Evolutionary conservation across 2,888 invertebrate species (phyloP), one percentile per base, ranked within the genome.

Genomic region (Agrypnus murinus): DNA sequence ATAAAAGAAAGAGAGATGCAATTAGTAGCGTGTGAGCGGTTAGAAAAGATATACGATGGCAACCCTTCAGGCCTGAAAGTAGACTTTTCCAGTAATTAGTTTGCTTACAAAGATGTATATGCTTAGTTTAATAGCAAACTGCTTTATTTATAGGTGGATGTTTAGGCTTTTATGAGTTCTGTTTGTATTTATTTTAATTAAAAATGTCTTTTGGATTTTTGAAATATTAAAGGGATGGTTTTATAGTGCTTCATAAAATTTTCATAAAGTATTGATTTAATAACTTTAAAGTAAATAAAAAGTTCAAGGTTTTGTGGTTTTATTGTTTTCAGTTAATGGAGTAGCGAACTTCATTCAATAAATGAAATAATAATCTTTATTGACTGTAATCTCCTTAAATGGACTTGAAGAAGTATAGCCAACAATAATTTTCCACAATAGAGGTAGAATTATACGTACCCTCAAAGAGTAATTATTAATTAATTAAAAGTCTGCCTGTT

Each of bases 11-110:
- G 70, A 70, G 70, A 60, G 50, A 46, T 65, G 65, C 59, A 65
- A 70, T 65, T 70, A 65, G 65, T 58, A 60, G 65, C 53, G 65
- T 60, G 63, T 55, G 55, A 70, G 55, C 50, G 59, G 69, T 38
- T 58, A 58, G 53, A 57, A 64, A 69, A 65, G 70, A 65, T 70
- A 65, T 65, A 70, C 40, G 58, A 60, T 50, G 36, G 65, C 38
- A 63, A 57, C 62, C 55, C 71, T 71, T 71, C 65, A 71, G 31
- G 40, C 58, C 62, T 71, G 60, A 55, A 68, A 58, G 53, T 53
- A 58, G 63, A 43, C 58, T 69, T n/a, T n/a, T 73, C 62, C 25
- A 62, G 70, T 74, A 75, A 75, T 75, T 75, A 74, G 74, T 74
- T 72, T 66, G 71, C 66, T 72, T 62, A 65, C 71, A 45, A 38